phyloP scores from a whole-genome alignment of 2,888 invertebrate genomes.

The Phytoseiulus persimilis region DNA sequence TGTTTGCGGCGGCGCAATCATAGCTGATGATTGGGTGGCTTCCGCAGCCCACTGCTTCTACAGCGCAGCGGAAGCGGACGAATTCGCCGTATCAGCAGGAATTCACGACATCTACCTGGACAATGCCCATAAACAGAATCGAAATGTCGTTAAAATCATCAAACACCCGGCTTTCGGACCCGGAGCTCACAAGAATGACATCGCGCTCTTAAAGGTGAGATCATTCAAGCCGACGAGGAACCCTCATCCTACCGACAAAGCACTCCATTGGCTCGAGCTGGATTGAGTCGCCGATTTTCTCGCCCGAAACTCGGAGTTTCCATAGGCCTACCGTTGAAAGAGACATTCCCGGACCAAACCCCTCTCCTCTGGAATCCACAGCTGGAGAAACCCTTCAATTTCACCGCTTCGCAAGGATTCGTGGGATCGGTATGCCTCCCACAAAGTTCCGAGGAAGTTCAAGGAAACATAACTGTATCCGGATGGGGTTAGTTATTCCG shows the following conservation, averaged over 20 bases:
- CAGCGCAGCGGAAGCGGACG: background rate
- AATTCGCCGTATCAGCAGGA: background rate
- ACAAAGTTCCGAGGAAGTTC: background rate
- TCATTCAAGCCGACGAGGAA: too few species aligned
- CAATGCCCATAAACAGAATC: background rate
- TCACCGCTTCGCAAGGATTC: background rate
- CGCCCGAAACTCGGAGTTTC: too few species aligned
- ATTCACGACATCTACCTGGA: background rate
- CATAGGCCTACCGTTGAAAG: too few species aligned
- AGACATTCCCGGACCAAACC: too few species aligned
- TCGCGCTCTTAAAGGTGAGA: background rate
- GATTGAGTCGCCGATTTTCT: too few species aligned
- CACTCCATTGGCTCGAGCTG: too few species aligned
- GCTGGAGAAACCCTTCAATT: background rate
- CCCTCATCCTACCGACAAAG: too few species aligned
- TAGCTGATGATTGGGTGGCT: background rate
- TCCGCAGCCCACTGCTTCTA: background rate
- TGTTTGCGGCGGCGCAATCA: constrained; percentile 11
- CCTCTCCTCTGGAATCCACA: background rate
- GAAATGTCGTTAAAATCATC: background rate
- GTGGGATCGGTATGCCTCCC: background rate
- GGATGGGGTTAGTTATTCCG: background rate
- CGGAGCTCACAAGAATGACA: constrained; percentile 14
- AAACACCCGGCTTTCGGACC: background rate
- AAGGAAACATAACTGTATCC: background rate